These are phyloP conservation scores for Dolichopus griseipennis DNA, from an alignment of 2,888 invertebrate species.

Conservation along the genomic window DNA sequence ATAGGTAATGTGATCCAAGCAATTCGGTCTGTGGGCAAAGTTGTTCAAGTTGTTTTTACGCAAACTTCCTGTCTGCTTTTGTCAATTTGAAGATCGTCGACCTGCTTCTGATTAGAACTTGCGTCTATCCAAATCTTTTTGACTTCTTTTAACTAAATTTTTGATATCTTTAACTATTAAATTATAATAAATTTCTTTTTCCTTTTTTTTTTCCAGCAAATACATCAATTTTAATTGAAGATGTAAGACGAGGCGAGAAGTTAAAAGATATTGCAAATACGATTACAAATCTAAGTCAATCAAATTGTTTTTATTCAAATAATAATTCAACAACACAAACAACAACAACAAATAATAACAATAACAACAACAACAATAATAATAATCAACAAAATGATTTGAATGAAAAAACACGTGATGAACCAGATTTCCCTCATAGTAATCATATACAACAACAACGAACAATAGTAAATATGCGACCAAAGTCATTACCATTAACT, in stretches of 20 bases:
- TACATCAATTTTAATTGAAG: slow-evolving; percentile 41
- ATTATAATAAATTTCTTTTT: not conserved
- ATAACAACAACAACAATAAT: slow-evolving; percentile 33
- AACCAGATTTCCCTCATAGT: slow-evolving; percentile 31
- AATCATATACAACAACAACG: slow-evolving; percentile 24
- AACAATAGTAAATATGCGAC: slow-evolving; percentile 31
- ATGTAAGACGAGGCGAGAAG: slow-evolving; percentile 57
- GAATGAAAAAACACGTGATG: slow-evolving; percentile 41
- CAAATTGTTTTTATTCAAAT: slow-evolving; percentile 46
- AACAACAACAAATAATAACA: slow-evolving; percentile 39
- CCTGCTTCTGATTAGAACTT: too few species aligned
- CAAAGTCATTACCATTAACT: slow-evolving; percentile 42
- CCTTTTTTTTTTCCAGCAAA: slow-evolving; percentile 27
- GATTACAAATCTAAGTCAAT: slow-evolving; percentile 58
- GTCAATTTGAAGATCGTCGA: too few species aligned
- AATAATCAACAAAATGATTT: slow-evolving; percentile 22
- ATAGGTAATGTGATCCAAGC: too few species aligned
- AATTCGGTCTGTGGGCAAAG: too few species aligned
- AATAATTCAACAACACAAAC: slow-evolving; percentile 51
- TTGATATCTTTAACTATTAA: too few species aligned
- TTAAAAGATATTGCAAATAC: slow-evolving; percentile 76
- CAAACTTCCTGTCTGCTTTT: too few species aligned
- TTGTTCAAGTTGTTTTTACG: too few species aligned
- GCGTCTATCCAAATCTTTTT: too few species aligned
- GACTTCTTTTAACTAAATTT: too few species aligned